phyloP scores from a whole-genome alignment of 1,140 invertebrate species.

The Neodiprion pinetum region DNA sequence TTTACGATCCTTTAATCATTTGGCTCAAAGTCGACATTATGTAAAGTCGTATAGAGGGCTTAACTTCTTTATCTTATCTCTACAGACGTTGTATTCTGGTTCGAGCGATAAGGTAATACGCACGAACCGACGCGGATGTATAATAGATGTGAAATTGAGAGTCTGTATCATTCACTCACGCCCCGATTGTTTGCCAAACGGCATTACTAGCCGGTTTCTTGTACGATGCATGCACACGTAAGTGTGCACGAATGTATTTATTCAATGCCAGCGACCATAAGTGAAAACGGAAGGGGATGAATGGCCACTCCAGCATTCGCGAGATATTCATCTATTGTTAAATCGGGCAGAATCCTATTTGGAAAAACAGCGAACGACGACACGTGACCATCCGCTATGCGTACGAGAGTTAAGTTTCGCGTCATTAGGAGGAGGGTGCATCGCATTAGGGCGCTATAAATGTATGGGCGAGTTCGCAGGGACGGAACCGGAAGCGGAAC shows the following conservation, averaged over 20 bases:
- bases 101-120: too few relatives aligned
- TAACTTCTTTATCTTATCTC: constrained; percentile 2
- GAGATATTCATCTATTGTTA: neutral
- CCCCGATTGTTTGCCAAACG: neutral
- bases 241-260: neutral
- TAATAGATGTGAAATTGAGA: too few relatives aligned
- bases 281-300: neutral
- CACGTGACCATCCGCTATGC: neutral
- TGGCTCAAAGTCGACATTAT: neutral
- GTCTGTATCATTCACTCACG: neutral
- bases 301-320: neutral
- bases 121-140: too few relatives aligned
- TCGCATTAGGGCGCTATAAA: constrained; percentile 9
- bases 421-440: constrained; percentile 8
- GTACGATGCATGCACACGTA: too few relatives aligned
- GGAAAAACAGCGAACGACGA: neutral
- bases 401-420: neutral
- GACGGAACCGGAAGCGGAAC: neutral
- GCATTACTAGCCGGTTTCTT: neutral
- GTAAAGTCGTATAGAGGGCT: neutral
- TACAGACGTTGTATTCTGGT: neutral
- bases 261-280: constrained; percentile 2
- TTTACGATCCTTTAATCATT: constrained; percentile 2
- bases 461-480: neutral
- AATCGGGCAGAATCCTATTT: constrained; percentile 11